Conservation (phyloP, 2,888 invertebrate genomes). For the Tortrix viridana region DNA sequence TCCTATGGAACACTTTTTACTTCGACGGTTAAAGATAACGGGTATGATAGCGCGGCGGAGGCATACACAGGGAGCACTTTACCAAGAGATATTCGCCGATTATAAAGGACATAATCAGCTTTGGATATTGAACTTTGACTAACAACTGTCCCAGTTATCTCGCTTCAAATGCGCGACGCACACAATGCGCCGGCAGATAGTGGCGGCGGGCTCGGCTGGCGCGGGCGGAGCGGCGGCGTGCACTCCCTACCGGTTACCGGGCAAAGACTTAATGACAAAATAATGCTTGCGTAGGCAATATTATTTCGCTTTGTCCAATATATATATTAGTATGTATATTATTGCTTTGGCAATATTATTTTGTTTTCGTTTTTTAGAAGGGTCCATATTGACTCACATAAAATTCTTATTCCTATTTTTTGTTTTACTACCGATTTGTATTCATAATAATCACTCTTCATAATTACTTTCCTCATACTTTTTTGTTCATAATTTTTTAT, state of each 20-base stretch:
- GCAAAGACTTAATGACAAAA: conserved; percentile 39
- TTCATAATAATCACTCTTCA: no score
- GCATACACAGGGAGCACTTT: conserved; percentile 35
- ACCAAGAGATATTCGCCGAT: conserved; percentile 35
- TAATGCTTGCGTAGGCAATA: conserved; percentile 42
- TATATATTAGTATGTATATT: no score
- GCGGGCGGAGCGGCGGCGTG: no score
- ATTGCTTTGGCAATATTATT: no score
- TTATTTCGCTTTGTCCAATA: no score
- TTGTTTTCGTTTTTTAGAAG: no score
- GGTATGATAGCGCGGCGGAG: conserved; percentile 28
- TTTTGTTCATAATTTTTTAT: no score
- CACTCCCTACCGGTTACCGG: no score
- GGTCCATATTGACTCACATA: no score
- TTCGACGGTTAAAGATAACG: conserved; percentile 26
- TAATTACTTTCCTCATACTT: no score
- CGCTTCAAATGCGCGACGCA: conserved; percentile 27
- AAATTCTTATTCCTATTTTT: no score
- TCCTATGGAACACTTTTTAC: conserved; percentile 5
- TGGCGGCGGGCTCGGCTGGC: not conserved
- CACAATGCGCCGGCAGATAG: conserved; percentile 31
- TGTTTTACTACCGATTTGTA: no score
- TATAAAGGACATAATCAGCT: conserved; percentile 27
- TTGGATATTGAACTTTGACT: conserved; percentile 38
- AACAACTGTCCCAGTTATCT: conserved; percentile 42